Percentiles rank a stretch among this genome's conserved stretches.
These are phyloP conservation scores for Alloplasta piceator DNA, from an alignment of 2,888 invertebrate genomes.

Conservation along the genomic window DNA sequence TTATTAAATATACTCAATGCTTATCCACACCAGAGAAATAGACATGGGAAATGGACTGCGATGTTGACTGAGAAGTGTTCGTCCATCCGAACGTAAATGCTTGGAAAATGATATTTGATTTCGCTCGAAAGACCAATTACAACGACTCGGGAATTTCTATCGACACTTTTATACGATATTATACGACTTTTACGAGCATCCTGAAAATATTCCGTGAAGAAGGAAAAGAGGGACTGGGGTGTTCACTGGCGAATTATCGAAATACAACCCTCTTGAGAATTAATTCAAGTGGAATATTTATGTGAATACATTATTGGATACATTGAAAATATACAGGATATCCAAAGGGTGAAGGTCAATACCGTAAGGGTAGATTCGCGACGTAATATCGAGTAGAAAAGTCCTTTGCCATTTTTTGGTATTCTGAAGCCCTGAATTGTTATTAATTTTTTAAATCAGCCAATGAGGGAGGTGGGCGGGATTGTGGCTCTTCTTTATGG, in stretches of 20 bases:
- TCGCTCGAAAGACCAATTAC: conserved; percentile 43
- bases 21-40: conserved; percentile 17
- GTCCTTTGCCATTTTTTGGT: too few species aligned
- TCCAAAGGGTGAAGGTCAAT: too few species aligned
- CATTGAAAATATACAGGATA: too few species aligned
- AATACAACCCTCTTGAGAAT: conserved; percentile 7
- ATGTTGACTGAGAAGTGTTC: not conserved
- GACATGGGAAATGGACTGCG: too few species aligned
- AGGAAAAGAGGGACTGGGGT: not conserved
- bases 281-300: too few species aligned
- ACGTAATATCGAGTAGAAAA: too few species aligned
- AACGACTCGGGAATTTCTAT: conserved; percentile 35
- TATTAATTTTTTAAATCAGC: too few species aligned
- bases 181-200: conserved; percentile 59
- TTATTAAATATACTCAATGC: conserved; percentile 71
- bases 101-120: conserved; percentile 68
- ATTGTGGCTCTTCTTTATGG: too few species aligned
- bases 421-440: too few species aligned
- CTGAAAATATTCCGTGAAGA: not conserved
- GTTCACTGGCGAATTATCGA: conserved; percentile 37
- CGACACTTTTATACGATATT: conserved; percentile 8
- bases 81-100: conserved; percentile 56
- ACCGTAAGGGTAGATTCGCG: too few species aligned
- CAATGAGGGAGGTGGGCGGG: too few species aligned
- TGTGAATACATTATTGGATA: too few species aligned